Percentiles rank a stretch among this genome's conserved stretches.
Conservation (phyloP, 2,113 vertebrate species). For the Isichthys henryi region DNA sequence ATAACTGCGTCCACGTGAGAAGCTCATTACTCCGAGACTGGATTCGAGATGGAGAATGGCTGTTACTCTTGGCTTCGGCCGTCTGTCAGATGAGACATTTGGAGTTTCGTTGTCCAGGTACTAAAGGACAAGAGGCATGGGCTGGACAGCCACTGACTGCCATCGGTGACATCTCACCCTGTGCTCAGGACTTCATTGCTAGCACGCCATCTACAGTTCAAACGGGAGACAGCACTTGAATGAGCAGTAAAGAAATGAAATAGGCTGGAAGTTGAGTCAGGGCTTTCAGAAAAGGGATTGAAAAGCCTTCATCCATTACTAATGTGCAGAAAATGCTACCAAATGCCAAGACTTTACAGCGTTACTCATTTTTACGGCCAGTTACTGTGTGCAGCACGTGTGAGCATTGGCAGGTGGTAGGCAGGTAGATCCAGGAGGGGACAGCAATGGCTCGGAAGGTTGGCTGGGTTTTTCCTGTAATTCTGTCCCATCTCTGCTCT, state of each 20-base stretch:
- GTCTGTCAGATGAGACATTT: constrained; percentile 24
- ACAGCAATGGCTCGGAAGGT: background rate
- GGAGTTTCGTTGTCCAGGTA: constrained; percentile 9
- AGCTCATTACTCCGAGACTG: constrained; percentile 53
- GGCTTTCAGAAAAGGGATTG: background rate
- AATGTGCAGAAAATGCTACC: background rate
- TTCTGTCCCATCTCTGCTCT: background rate
- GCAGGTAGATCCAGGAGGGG: background rate
- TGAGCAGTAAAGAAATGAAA: background rate
- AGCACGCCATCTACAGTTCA: constrained; percentile 12
- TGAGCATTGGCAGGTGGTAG: background rate
- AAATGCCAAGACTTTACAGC: background rate
- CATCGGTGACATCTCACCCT: constrained; percentile 8
- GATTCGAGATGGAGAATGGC: constrained; percentile 47
- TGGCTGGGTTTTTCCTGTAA: background rate
- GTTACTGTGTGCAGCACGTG: background rate
- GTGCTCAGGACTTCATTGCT: constrained; percentile 21
- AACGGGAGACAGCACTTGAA: background rate
- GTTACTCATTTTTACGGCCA: background rate
- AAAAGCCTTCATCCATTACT: background rate
- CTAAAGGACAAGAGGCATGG: constrained; percentile 15
- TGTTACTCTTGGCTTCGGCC: constrained; percentile 39
- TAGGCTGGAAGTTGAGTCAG: background rate
- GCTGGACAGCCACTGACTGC: background rate
- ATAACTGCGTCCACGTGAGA: constrained; percentile 43